Conservation (phyloP, 2,113 vertebrate species). For the Miniopterus natalensis region DNA sequence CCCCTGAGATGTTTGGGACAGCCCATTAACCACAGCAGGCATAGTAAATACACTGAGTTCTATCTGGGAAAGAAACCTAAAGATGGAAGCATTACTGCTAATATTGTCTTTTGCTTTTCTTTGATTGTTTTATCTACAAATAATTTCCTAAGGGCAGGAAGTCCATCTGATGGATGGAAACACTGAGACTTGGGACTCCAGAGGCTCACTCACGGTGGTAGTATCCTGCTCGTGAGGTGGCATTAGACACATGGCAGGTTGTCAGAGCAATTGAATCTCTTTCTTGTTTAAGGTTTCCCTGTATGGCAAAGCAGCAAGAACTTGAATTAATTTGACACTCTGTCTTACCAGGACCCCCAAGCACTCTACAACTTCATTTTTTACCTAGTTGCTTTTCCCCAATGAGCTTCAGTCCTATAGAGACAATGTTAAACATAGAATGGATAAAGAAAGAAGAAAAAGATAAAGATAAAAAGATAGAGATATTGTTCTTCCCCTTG, state of each 20-base stretch:
- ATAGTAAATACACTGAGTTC: not conserved
- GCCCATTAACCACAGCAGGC: not conserved
- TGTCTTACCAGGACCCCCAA: constrained; percentile 13
- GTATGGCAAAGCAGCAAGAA: not conserved
- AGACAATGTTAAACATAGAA: constrained; percentile 39
- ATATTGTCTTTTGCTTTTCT: not conserved
- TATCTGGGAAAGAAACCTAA: not conserved
- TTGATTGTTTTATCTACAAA: not conserved
- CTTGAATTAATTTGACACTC: constrained; percentile 26
- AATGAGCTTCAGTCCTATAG: not conserved
- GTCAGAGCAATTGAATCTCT: not conserved
- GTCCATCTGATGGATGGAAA: not conserved
- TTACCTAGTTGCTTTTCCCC: constrained; percentile 51
- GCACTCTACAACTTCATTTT: constrained; percentile 56
- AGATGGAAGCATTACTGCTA: not conserved
- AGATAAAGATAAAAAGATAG: no score
- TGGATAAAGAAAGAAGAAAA: no score
- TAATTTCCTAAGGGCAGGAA: not conserved
- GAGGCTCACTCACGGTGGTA: not conserved
- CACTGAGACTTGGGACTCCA: not conserved
- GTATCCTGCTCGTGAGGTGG: not conserved
- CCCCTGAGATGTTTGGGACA: not conserved
- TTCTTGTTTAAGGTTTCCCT: not conserved
- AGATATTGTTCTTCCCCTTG: no score
- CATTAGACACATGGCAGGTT: not conserved